These are phyloP conservation scores for Climacteris rufus DNA, from an alignment of 2,113 vertebrate species.

Conservation along the genomic window DNA sequence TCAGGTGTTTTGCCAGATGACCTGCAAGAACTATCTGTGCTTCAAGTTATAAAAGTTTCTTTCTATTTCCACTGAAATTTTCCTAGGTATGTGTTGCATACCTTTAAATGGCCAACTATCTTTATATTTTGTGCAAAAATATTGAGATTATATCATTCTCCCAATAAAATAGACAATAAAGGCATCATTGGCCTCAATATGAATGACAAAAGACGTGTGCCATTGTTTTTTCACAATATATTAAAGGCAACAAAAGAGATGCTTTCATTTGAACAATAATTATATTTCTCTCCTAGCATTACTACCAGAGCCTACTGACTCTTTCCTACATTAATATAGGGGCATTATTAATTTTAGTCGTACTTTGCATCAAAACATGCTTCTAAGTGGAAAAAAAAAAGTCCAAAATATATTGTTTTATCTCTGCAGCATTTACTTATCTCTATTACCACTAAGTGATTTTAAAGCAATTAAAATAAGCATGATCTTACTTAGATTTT, in stretches of 20 bases:
- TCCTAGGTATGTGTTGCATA: neutral
- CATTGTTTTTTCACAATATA: neutral
- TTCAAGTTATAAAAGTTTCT: slow-evolving; percentile 1
- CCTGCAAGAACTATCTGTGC: neutral
- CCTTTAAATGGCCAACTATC: neutral
- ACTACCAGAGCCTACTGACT: neutral
- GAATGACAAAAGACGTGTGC: neutral
- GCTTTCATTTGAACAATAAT: neutral
- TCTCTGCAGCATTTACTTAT: neutral
- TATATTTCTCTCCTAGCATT: neutral
- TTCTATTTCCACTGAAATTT: neutral
- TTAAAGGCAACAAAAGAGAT: neutral
- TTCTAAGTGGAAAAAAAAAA: neutral
- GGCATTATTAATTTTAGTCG: neutral
- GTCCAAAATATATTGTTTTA: neutral
- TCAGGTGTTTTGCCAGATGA: slow-evolving; percentile 51
- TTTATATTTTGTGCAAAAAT: neutral
- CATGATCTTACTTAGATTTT: neutral
- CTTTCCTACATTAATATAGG: neutral
- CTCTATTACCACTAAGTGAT: neutral
- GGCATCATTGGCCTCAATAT: neutral
- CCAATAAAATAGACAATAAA: neutral
- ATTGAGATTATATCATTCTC: neutral
- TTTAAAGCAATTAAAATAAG: neutral
- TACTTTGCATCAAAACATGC: neutral